Evolutionary conservation across 2,888 invertebrate genomes (phyloP).

Genomic region (Drosophila gaucha): DNA sequence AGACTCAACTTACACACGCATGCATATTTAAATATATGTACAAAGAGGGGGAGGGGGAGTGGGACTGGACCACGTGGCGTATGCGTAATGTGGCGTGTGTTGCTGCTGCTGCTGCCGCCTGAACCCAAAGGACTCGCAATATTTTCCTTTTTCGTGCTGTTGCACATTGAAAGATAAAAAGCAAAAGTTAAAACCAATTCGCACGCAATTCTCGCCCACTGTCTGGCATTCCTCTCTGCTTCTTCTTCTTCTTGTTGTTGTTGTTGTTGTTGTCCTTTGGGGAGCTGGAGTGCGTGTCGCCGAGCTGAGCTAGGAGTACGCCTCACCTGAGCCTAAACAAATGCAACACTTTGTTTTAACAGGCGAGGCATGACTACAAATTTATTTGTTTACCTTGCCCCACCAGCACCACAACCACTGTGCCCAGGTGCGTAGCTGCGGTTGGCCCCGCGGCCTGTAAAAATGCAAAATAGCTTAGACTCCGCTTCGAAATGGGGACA

Average conservation of each 20-base stretch:
- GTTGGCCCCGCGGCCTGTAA: conserved; percentile 59
- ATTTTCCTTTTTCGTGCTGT: conserved; percentile 61
- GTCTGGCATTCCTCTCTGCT: conserved; percentile 22
- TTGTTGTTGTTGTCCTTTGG: conserved; percentile 40
- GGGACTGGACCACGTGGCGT: conserved; percentile 52
- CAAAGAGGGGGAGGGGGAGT: not conserved
- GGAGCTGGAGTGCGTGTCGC: conserved; percentile 59
- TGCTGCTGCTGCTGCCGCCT: too few relatives aligned
- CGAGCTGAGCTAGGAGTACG: not conserved
- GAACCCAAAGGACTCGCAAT: conserved; percentile 57
- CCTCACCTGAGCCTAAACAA: conserved; percentile 68
- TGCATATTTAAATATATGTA: conserved; percentile 29
- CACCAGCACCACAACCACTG: too few relatives aligned
- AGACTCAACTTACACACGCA: conserved; percentile 14
- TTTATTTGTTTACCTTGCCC: conserved; percentile 58
- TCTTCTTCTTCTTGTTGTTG: conserved; percentile 10
- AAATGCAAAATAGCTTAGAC: conserved; percentile 60
- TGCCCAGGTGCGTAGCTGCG: conserved; percentile 58
- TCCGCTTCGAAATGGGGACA: not conserved
- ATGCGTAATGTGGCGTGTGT: conserved; percentile 71
- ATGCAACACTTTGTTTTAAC: conserved; percentile 74
- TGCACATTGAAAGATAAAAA: conserved; percentile 76
- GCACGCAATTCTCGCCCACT: conserved; percentile 76
- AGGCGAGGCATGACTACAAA: conserved; percentile 63
- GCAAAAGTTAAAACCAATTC: conserved; percentile 80